These are phyloP conservation scores for Leucophenga maculata DNA, from an alignment of 2,888 invertebrate genomes.

Conservation along the genomic window DNA sequence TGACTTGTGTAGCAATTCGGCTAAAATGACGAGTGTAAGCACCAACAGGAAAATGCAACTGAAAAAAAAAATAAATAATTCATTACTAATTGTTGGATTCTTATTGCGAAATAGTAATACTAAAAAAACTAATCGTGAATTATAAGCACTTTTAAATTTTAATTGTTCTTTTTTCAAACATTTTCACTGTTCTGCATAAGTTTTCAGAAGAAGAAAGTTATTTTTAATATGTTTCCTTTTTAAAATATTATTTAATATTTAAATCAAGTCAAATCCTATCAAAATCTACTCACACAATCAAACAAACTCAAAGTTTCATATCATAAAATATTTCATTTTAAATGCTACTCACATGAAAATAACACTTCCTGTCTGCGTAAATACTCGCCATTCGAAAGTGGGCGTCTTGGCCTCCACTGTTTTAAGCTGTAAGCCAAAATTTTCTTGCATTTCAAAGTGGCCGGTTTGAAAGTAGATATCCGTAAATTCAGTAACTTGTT, in stretches of 20 bases:
- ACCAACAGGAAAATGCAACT: constrained; percentile 41
- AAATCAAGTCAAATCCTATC: background rate
- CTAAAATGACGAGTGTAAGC: constrained; percentile 43
- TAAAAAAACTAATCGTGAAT: constrained; percentile 4
- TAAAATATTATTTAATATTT: background rate
- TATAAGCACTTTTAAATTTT: background rate
- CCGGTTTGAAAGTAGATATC: constrained; percentile 62
- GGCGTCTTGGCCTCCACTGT: constrained; percentile 55
- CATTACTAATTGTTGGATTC: too few relatives aligned
- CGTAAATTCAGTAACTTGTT: constrained; percentile 57
- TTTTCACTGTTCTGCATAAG: too few relatives aligned
- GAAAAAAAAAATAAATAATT: constrained; percentile 29
- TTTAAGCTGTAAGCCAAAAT: constrained; percentile 60
- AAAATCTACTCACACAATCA: too few relatives aligned
- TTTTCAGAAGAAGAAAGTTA: too few relatives aligned
- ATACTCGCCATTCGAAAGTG: constrained; percentile 57
- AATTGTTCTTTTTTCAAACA: constrained; percentile 28
- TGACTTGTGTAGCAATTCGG: constrained; percentile 48
- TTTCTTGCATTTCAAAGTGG: constrained; percentile 58
- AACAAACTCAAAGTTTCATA: background rate
- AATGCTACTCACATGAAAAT: constrained; percentile 52
- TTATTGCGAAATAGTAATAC: too few relatives aligned
- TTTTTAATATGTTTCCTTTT: too few relatives aligned
- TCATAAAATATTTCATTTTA: constrained; percentile 1
- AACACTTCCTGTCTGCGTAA: constrained; percentile 51